These are phyloP conservation scores for Echeneis naucrates DNA, from an alignment of 2,797 vertebrate genomes.

Conservation along the genomic window DNA sequence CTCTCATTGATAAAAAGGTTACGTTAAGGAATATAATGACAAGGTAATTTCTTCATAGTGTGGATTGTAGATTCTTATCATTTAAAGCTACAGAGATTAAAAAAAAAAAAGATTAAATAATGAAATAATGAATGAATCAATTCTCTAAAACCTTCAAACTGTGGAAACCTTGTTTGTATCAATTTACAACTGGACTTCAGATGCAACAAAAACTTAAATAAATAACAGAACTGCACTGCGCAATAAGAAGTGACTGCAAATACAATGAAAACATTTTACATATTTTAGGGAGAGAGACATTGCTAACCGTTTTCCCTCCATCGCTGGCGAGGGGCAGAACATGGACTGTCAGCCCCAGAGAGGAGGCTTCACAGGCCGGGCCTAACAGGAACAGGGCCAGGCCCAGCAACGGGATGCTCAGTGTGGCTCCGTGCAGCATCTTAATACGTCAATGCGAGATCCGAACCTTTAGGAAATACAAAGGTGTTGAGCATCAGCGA, in stretches of 20 bases:
- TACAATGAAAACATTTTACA: too few species aligned
- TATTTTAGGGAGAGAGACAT: not conserved
- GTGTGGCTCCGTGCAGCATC: conserved; percentile 42
- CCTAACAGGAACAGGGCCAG: conserved; percentile 50
- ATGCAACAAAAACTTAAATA: not conserved
- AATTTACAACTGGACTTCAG: not conserved
- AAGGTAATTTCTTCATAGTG: too few species aligned
- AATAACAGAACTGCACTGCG: not conserved
- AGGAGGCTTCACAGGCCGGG: conserved; percentile 43
- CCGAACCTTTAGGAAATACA: conserved; percentile 15
- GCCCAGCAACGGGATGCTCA: conserved; percentile 44
- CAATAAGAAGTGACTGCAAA: not conserved
- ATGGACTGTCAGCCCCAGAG: conserved; percentile 75
- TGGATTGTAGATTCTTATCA: too few species aligned
- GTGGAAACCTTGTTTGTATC: not conserved
- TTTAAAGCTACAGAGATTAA: too few species aligned
- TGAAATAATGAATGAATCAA: too few species aligned
- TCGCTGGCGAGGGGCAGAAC: conserved; percentile 57
- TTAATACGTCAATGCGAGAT: conserved; percentile 12
- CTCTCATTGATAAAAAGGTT: not conserved
- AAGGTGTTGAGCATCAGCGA: not conserved
- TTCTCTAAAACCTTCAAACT: not conserved
- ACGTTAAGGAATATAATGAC: not conserved
- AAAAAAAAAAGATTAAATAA: too few species aligned
- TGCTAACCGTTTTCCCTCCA: conserved; percentile 63